Conservation (phyloP, 2,113 vertebrate species). For the Megaceryle maxima region DNA sequence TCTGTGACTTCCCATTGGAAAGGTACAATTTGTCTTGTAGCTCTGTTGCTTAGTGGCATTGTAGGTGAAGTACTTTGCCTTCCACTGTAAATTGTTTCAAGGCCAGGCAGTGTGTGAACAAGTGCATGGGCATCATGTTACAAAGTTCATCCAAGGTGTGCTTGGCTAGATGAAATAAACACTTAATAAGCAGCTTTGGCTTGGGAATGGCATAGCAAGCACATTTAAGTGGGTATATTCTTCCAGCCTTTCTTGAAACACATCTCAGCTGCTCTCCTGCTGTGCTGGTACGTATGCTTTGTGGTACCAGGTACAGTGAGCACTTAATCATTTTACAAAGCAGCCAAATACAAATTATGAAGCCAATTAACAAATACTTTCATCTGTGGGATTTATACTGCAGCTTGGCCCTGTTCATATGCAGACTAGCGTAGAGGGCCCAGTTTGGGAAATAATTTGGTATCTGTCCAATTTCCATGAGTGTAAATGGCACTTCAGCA, state of each 20-base stretch:
- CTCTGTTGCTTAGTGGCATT: background rate
- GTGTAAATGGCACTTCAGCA: background rate
- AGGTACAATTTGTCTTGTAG: background rate
- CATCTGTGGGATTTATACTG: conserved; percentile 6
- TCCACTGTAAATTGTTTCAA: background rate
- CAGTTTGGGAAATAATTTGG: background rate
- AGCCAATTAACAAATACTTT: conserved; percentile 45
- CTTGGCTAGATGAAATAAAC: background rate
- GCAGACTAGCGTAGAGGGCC: background rate
- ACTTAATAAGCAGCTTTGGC: conserved; percentile 26
- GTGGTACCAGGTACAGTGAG: conserved; percentile 30
- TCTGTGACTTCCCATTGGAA: background rate
- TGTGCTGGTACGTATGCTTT: background rate
- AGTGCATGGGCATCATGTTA: background rate
- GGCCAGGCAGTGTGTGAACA: background rate
- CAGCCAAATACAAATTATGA: conserved; percentile 17
- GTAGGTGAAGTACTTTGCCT: background rate
- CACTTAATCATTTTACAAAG: conserved; percentile 4
- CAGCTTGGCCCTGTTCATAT: background rate
- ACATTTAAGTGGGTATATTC: conserved; percentile 7
- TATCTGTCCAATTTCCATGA: background rate
- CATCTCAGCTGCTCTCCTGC: background rate
- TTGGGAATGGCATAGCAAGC: background rate
- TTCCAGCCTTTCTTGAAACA: background rate
- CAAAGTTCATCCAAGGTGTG: background rate